Percentiles rank a stretch among this genome's conserved stretches.
Conservation (phyloP, 2,888 invertebrate species). For the Pammene aurita region DNA sequence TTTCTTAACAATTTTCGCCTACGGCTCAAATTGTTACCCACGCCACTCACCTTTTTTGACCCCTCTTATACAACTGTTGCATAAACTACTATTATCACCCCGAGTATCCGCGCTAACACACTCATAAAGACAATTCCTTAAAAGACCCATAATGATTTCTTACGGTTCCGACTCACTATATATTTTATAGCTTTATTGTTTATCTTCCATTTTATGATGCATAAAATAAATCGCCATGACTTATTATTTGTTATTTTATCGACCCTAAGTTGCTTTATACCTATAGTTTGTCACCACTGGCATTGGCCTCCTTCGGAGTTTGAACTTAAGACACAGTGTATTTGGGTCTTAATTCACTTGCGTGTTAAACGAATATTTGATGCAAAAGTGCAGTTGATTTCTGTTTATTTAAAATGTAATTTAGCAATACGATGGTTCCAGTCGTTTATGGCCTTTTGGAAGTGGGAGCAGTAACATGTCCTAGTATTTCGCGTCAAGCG, state of each 20-base stretch:
- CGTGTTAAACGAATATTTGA: not conserved
- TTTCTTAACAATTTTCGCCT: too few relatives aligned
- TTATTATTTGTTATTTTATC: constrained; percentile 41
- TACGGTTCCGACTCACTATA: constrained; percentile 31
- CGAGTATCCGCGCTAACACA: constrained; percentile 6
- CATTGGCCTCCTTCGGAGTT: not conserved
- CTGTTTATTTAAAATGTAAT: not conserved
- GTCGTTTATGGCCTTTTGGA: constrained; percentile 6
- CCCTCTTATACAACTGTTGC: too few relatives aligned
- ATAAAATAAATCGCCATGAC: constrained; percentile 41
- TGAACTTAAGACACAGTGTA: not conserved
- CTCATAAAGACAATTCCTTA: constrained; percentile 8
- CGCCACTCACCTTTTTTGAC: too few relatives aligned
- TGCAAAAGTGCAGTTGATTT: not conserved
- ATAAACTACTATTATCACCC: too few relatives aligned
- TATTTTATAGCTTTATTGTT: constrained; percentile 40
- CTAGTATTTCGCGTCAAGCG: not conserved
- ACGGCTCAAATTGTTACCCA: too few relatives aligned
- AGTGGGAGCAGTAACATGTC: not conserved
- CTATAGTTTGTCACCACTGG: constrained; percentile 9
- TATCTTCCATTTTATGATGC: constrained; percentile 39
- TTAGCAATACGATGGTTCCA: not conserved
- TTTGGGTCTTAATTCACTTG: not conserved
- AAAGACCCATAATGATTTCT: constrained; percentile 32
- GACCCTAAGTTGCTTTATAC: constrained; percentile 24